phyloP scores from a whole-genome alignment of 1,140 invertebrate species.

The Tyrophagus putrescentiae region DNA sequence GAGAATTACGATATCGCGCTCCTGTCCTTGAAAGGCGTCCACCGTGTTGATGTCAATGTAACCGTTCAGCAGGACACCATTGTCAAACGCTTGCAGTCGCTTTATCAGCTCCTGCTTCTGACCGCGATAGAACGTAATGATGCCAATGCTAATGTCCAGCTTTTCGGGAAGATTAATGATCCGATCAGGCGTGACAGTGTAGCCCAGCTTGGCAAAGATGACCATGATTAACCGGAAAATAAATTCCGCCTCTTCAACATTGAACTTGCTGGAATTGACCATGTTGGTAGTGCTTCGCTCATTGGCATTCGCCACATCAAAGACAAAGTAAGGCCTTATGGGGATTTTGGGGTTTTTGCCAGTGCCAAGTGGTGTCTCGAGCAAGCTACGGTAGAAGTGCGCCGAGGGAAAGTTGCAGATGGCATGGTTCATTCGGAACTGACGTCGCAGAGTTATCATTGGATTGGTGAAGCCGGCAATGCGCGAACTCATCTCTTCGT shows the following conservation, averaged over 20 bases:
- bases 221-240: conserved; percentile 36
- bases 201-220: not conserved
- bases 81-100: conserved; percentile 17
- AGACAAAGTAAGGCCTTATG: conserved; percentile 40
- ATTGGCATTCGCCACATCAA: conserved; percentile 34
- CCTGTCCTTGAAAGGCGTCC: conserved; percentile 78
- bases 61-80: not conserved
- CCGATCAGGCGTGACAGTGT: not conserved
- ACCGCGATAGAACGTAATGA: conserved; percentile 59
- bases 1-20: conserved; percentile 72
- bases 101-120: conserved; percentile 41
- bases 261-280: conserved; percentile 29
- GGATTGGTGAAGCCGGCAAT: conserved; percentile 18
- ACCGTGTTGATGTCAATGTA: conserved; percentile 58
- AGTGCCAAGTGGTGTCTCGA: conserved; percentile 36
- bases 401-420: conserved; percentile 57
- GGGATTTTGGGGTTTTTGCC: conserved; percentile 29
- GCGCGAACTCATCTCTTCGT: conserved; percentile 11
- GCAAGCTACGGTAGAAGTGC: conserved; percentile 53
- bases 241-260: conserved; percentile 33
- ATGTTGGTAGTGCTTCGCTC: conserved; percentile 11
- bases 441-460: conserved; percentile 47
- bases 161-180: not conserved
- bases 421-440: conserved; percentile 73
- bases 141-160: conserved; percentile 35